A percentile compares a stretch with the other conserved stretches of the same genome.
phyloP scores from a whole-genome alignment of 2,797 vertebrate species.

The Acanthornis magna region DNA sequence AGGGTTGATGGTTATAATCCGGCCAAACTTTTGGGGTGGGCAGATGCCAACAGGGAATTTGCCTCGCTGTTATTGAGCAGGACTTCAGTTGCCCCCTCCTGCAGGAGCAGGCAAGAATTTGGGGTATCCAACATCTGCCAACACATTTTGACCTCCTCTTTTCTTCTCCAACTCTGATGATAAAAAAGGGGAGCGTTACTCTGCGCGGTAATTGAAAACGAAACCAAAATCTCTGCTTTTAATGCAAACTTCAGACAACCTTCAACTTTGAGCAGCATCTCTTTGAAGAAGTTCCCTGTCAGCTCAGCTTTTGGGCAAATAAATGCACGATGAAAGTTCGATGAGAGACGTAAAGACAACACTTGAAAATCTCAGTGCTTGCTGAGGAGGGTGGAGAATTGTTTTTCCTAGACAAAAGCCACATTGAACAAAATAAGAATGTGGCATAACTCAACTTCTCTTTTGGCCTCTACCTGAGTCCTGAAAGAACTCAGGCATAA shows the following conservation, averaged over 20 bases:
- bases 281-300: conserved; percentile 38
- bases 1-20: neutral
- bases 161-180: neutral
- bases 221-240: neutral
- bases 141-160: neutral
- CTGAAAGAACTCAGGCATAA: conserved; percentile 34
- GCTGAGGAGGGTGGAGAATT: conserved; percentile 56
- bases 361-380: conserved; percentile 43
- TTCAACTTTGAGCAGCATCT: neutral
- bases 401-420: conserved; percentile 60
- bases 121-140: neutral
- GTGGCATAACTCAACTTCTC: neutral
- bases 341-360: conserved; percentile 63
- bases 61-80: neutral
- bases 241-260: neutral
- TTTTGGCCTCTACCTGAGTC: neutral
- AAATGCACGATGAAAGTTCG: neutral
- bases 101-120: neutral
- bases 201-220: neutral
- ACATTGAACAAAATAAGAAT: neutral
- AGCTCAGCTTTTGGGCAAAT: conserved; percentile 15
- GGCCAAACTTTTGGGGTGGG: neutral
- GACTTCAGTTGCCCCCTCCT: neutral
- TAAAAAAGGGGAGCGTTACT: neutral
- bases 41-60: neutral